Conservation (phyloP, 2,888 invertebrate genomes). For the Dilophus febrilis region DNA sequence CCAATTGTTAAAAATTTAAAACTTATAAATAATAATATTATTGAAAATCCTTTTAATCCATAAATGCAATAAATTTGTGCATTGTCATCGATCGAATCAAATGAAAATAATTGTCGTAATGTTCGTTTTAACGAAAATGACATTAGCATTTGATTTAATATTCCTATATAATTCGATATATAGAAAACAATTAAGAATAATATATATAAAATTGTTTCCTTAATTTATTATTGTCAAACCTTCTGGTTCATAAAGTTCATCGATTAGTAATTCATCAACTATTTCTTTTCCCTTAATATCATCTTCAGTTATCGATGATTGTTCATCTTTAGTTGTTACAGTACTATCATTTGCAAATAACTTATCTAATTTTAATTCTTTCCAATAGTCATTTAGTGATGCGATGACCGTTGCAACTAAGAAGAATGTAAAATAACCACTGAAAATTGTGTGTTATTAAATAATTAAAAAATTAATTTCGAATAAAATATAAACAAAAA, state of each 20-base stretch:
- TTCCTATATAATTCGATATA: no score
- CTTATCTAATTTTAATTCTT: constrained; percentile 8
- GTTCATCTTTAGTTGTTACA: constrained; percentile 5
- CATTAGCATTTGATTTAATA: constrained; percentile 21
- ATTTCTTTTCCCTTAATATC: constrained; percentile 17
- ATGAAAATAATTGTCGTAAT: constrained; percentile 36
- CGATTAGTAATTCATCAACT: constrained; percentile 6
- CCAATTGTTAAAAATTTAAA: constrained; percentile 49
- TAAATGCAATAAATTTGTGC: constrained; percentile 44
- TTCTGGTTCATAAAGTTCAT: constrained; percentile 2
- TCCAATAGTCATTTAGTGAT: constrained; percentile 30
- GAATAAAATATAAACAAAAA: not conserved
- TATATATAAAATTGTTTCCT: not conserved
- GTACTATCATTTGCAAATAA: constrained; percentile 2
- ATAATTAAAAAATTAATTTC: not conserved
- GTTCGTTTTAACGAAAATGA: constrained; percentile 53
- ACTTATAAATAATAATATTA: constrained; percentile 42
- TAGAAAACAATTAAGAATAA: no score
- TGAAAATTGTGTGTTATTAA: constrained; percentile 17
- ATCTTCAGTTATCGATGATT: constrained; percentile 7
- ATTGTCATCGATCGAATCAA: constrained; percentile 35
- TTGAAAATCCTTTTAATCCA: constrained; percentile 48
- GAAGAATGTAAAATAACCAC: constrained; percentile 31
- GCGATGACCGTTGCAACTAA: constrained; percentile 30
- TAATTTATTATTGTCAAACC: not conserved